phyloP scores from a whole-genome alignment of 2,888 invertebrate genomes.

The Amblyteles armatorius region DNA sequence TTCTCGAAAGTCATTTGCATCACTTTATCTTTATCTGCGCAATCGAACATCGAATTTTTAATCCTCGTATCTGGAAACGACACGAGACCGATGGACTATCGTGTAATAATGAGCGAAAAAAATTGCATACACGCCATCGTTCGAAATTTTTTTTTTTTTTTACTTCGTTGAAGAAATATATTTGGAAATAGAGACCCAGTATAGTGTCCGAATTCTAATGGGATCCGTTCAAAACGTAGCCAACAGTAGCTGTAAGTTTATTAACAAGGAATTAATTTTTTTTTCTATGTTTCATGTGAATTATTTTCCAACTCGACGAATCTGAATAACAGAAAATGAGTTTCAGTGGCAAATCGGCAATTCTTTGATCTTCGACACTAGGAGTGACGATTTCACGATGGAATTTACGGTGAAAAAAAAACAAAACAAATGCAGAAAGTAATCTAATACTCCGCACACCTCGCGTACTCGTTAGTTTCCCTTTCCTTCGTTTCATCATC shows the following conservation, averaged over 20 bases:
- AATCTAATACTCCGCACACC: conserved; percentile 10
- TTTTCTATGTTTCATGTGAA: conserved; percentile 3
- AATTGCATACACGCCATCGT: background rate
- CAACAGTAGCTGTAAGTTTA: conserved; percentile 14
- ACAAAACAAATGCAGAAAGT: conserved; percentile 1
- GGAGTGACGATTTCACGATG: background rate
- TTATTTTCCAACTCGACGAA: conserved; percentile 3
- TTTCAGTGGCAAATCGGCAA: background rate
- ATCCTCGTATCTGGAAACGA: conserved; percentile 21
- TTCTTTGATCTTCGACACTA: background rate
- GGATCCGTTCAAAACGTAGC: background rate
- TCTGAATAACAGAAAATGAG: background rate
- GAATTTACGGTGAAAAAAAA: conserved; percentile 21
- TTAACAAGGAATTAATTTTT: conserved; percentile 1
- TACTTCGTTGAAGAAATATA: conserved; percentile 2
- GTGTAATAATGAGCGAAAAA: background rate
- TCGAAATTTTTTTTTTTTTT: background rate
- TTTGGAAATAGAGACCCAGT: background rate
- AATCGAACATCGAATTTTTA: conserved; percentile 4
- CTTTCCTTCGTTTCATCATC: conserved; percentile 53
- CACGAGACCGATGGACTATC: conserved; percentile 2
- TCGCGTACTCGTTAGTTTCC: conserved; percentile 49
- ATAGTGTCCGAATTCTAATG: conserved; percentile 14
- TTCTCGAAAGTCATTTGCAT: conserved; percentile 2
- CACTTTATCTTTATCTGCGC: background rate